Percentiles rank a stretch among this genome's conserved stretches.
Evolutionary conservation across 2,797 vertebrate species (phyloP).

Genomic region (Sebastiscus tertius): DNA sequence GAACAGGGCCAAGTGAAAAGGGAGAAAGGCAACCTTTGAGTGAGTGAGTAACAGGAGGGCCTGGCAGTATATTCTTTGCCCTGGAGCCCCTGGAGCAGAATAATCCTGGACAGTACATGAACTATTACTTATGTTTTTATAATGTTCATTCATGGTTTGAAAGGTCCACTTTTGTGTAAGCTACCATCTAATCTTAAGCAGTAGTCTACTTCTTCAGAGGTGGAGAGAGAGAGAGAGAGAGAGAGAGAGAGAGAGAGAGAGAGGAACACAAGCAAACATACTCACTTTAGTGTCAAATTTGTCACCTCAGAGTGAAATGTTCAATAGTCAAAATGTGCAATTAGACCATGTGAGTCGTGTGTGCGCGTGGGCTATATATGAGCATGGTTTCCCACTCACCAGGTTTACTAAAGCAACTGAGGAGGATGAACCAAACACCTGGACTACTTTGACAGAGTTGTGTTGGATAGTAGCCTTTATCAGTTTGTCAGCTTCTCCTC

Average conservation of each 20-base stretch:
- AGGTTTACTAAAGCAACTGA: background rate
- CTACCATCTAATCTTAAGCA: too few species aligned
- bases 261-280: conserved; percentile 33
- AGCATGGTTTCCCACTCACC: background rate
- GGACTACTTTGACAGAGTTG: background rate
- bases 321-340: conserved; percentile 55
- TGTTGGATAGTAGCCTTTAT: background rate
- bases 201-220: too few species aligned
- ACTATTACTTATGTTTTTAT: too few species aligned
- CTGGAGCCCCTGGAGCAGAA: too few species aligned
- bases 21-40: too few species aligned
- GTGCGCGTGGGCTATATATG: conserved; percentile 44
- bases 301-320: conserved; percentile 74
- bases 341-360: conserved; percentile 48
- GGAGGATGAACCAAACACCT: background rate
- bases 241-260: background rate
- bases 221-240: too few species aligned
- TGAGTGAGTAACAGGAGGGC: too few species aligned
- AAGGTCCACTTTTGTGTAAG: too few species aligned
- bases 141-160: too few species aligned
- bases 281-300: conserved; percentile 73
- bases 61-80: rapidly evolving
- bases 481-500: background rate
- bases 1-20: too few species aligned
- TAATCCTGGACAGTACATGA: too few species aligned